Evolutionary conservation across 2,888 invertebrate species (phyloP).

Genomic region (Abrostola tripartita): DNA sequence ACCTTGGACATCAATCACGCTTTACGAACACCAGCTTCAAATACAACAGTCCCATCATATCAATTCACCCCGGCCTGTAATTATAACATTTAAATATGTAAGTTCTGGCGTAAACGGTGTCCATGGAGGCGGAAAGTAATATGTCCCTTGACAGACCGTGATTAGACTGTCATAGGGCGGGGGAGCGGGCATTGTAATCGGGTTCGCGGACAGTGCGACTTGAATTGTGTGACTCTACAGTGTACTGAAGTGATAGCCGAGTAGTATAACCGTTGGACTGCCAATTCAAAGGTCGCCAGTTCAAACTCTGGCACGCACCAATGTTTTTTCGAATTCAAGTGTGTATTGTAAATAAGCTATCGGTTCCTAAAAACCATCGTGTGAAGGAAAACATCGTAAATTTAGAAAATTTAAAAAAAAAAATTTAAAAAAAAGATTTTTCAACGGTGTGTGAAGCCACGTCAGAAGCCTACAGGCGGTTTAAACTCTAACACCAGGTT

Average conservation of each 20-base stretch:
- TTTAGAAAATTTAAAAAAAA: too few relatives aligned
- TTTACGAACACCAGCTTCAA: slow-evolving; percentile 30
- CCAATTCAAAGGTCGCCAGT: too few relatives aligned
- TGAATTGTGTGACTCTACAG: slow-evolving; percentile 60
- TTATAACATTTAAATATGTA: slow-evolving; percentile 57
- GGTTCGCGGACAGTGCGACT: slow-evolving; percentile 61
- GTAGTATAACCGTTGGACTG: not conserved
- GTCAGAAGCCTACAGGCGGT: too few relatives aligned
- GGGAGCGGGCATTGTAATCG: slow-evolving; percentile 73
- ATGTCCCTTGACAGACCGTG: slow-evolving; percentile 74
- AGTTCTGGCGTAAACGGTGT: slow-evolving; percentile 57
- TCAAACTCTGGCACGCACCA: too few relatives aligned
- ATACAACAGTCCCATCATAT: slow-evolving; percentile 39
- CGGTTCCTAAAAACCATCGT: too few relatives aligned
- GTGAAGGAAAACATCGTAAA: too few relatives aligned
- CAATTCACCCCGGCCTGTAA: slow-evolving; percentile 41
- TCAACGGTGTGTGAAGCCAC: too few relatives aligned
- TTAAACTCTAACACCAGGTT: too few relatives aligned
- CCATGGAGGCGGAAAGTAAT: slow-evolving; percentile 62
- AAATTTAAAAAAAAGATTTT: too few relatives aligned
- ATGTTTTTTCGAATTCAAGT: too few relatives aligned
- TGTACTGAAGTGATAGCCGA: slow-evolving; percentile 36
- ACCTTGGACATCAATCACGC: slow-evolving; percentile 18
- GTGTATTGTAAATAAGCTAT: too few relatives aligned
- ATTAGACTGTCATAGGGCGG: slow-evolving; percentile 78